These are phyloP conservation scores for Ceraclea dissimilis DNA, from an alignment of 2,888 invertebrate species.

Conservation along the genomic window DNA sequence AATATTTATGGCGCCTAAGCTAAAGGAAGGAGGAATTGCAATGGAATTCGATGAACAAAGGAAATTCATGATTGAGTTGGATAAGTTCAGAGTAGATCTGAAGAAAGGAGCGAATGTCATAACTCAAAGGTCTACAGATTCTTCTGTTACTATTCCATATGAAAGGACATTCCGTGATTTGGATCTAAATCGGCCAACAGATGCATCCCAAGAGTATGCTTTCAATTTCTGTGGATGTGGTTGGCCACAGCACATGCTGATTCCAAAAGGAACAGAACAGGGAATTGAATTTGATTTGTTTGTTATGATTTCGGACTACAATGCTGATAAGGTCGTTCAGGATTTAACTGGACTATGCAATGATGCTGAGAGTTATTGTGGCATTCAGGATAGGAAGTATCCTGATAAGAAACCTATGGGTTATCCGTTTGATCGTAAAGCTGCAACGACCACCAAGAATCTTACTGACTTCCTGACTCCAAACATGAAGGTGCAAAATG, in stretches of 20 bases:
- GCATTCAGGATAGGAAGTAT: constrained; percentile 45
- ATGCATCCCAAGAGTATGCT: constrained; percentile 46
- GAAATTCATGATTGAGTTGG: constrained; percentile 32
- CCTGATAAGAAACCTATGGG: constrained; percentile 51
- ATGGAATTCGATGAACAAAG: constrained; percentile 30
- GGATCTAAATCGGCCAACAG: constrained; percentile 51
- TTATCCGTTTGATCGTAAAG: constrained; percentile 52
- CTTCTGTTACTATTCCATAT: constrained; percentile 76
- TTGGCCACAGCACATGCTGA: constrained; percentile 35
- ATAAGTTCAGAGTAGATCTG: constrained; percentile 32
- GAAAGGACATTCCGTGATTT: constrained; percentile 71
- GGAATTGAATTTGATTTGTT: constrained; percentile 32
- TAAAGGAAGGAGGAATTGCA: constrained; percentile 27
- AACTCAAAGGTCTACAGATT: constrained; percentile 57
- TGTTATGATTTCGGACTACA: constrained; percentile 31
- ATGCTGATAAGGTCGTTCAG: constrained; percentile 27
- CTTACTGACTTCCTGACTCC: constrained; percentile 54
- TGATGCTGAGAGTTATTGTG: constrained; percentile 48
- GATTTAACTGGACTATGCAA: constrained; percentile 31
- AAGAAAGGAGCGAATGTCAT: constrained; percentile 60
- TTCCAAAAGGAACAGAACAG: constrained; percentile 32
- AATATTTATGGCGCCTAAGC: constrained; percentile 32
- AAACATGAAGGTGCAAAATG: constrained; percentile 54
- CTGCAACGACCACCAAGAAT: constrained; percentile 48
- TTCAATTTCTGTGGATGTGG: constrained; percentile 34